Base-by-base conservation (phyloP, 2,888 invertebrate genomes). In the Coecobrya sp. region DNA sequence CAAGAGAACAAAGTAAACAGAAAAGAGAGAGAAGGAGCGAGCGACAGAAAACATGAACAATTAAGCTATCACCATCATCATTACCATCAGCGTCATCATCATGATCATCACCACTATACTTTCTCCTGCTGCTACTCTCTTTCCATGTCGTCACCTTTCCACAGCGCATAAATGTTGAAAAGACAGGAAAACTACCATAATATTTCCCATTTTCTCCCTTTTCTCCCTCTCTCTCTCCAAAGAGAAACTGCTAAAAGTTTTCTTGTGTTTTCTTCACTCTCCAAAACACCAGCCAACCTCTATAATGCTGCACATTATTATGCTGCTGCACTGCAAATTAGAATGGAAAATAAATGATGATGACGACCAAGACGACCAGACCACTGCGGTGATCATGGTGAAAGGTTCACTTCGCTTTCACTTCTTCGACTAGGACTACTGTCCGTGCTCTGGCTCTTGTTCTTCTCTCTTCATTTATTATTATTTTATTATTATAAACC, bases 231-330 rank as follows among this genome's bases (percentile, higher is more conserved):
- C 49, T 1, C 27, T 16, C 65, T 65, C 19, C 1, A 59, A 59
- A 19, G 65, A 25, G 27, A 25, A 13, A 5, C 0, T 11, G 11
- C 70, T 70, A 70, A 70, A 70, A 70, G 70, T 70, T 70, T 70
- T 70, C 70, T 22, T 16, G 70, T 70, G 70, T 70, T 19, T 36
- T 36, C n/a, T 36, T 70, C n/a, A 70, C 70, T 30, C 70, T 36
- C 36, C 2, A 16, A 70, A 70, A 7, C n/a, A 62, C 8, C 19
- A 19, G 16, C 68, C 42, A 42, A 42, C 42, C 42, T 11, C n/a
- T 1, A 62, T 62, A n/a, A 19, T 19, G 59, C 19, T 62, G 10
- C 59, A 62, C 10, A 62, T 16, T 19, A 8, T 19, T 19, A 62
- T 52, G n/a, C 52, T 36, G 36, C 36, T 36, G 36, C 36, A 36